Evolutionary conservation across 2,797 vertebrate genomes (phyloP).

Genomic region (Tympanoctomys barrerae): DNA sequence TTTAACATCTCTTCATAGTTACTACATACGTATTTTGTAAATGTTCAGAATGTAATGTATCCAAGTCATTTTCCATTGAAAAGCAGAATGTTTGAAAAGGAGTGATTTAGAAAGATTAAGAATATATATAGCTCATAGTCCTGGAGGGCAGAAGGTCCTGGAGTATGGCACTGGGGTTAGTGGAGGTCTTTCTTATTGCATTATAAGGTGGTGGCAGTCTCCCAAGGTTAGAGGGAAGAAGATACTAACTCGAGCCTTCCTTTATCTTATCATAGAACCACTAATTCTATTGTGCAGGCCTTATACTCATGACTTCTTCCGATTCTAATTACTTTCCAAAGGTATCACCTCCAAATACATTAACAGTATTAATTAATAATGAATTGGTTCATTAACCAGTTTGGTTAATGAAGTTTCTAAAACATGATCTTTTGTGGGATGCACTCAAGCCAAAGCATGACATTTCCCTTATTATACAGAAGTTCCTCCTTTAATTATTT

Average conservation of each 20-base stretch:
- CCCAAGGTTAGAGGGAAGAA: neutral
- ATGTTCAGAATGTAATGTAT: neutral
- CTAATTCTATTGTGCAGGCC: neutral
- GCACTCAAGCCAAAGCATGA: neutral
- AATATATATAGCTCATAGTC: neutral
- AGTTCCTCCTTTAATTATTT: neutral
- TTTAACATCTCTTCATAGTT: neutral
- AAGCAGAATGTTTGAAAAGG: neutral
- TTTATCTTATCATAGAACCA: neutral
- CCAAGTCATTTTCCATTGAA: neutral
- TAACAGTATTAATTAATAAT: neutral
- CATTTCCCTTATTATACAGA: neutral
- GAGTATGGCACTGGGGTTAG: neutral
- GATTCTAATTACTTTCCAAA: neutral
- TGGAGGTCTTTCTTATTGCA: neutral
- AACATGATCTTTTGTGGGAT: too few species aligned
- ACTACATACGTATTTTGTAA: neutral
- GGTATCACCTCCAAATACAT: neutral
- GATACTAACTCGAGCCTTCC: neutral
- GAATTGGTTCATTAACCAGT: neutral
- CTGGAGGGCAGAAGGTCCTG: neutral
- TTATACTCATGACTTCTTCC: neutral
- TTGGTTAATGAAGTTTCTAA: neutral
- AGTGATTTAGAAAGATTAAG: neutral
- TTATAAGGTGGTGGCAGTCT: neutral